These are phyloP conservation scores for Sebastes oblongus DNA, from an alignment of 2,797 vertebrate genomes.

Conservation along the genomic window DNA sequence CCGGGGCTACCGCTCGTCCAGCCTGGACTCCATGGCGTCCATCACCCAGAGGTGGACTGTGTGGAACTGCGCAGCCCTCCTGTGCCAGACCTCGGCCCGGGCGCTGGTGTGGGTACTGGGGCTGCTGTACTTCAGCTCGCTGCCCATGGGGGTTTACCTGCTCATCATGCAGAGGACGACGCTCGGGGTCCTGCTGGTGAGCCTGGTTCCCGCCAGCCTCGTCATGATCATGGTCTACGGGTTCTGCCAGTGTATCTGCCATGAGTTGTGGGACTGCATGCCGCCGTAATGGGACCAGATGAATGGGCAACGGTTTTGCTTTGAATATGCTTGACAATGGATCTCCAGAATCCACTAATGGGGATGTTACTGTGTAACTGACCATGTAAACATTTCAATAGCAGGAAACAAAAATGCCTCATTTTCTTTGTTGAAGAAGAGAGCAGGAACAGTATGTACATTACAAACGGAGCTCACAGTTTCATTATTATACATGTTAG, in stretches of 20 bases:
- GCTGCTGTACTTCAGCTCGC: slow-evolving; percentile 93
- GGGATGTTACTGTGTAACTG: slow-evolving; percentile 37
- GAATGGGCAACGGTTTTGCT: slow-evolving; percentile 9
- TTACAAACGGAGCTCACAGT: not conserved
- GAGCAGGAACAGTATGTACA: slow-evolving; percentile 4
- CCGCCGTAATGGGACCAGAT: slow-evolving; percentile 72
- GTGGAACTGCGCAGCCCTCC: slow-evolving; percentile 90
- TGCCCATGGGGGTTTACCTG: slow-evolving; percentile 95
- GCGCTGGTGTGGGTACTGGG: slow-evolving; percentile 93
- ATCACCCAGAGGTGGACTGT: slow-evolving; percentile 89
- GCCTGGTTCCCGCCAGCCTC: slow-evolving; percentile 94
- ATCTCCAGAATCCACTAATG: slow-evolving; percentile 37
- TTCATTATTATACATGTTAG: slow-evolving; percentile 24
- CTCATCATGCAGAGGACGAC: slow-evolving; percentile 94
- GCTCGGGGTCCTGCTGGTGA: slow-evolving; percentile 91
- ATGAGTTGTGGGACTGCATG: slow-evolving; percentile 92
- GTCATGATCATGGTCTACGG: slow-evolving; percentile 94
- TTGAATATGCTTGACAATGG: slow-evolving; percentile 32
- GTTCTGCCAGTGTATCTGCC: slow-evolving; percentile 93
- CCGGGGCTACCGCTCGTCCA: slow-evolving; percentile 85
- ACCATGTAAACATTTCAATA: not conserved
- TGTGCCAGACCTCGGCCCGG: slow-evolving; percentile 91
- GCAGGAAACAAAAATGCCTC: not conserved
- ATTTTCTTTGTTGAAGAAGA: slow-evolving; percentile 3
- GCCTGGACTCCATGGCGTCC: slow-evolving; percentile 90